Conservation (phyloP, 2,797 vertebrate species). For the Sebastes oblongus region DNA sequence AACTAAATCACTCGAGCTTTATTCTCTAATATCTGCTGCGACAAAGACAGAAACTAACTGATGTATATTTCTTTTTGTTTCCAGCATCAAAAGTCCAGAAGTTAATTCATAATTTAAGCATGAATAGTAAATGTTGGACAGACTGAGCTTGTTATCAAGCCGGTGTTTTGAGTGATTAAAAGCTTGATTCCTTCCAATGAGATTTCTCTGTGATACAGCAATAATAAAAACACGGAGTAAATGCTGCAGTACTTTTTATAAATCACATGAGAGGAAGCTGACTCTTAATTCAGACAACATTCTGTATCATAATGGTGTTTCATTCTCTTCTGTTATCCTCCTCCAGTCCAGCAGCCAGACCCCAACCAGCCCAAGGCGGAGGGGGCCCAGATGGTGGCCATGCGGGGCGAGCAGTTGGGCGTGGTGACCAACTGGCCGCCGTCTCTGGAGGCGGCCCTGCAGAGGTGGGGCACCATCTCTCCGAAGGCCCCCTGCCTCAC, state of each 20-base stretch:
- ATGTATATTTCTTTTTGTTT: slow-evolving; percentile 50
- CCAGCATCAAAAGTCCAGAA: slow-evolving; percentile 12
- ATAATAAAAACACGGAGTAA: not conserved
- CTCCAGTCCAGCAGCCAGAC: slow-evolving; percentile 95
- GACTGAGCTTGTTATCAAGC: rapidly evolving
- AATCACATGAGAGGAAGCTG: too few species aligned
- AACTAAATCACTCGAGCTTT: too few species aligned
- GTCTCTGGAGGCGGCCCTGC: slow-evolving; percentile 94
- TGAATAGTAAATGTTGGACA: slow-evolving; percentile 24
- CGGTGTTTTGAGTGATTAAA: not conserved
- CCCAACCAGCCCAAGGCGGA: slow-evolving; percentile 96
- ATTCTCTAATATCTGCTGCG: not conserved
- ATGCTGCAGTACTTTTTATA: not conserved
- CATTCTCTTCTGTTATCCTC: not conserved
- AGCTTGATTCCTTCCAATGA: not conserved
- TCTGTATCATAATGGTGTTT: not conserved
- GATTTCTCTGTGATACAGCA: not conserved
- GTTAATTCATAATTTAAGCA: slow-evolving; percentile 37
- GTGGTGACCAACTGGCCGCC: slow-evolving; percentile 98
- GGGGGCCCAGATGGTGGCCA: slow-evolving; percentile 92
- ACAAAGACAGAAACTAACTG: slow-evolving; percentile 1
- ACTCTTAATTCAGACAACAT: not conserved
- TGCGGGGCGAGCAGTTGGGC: slow-evolving; percentile 92
- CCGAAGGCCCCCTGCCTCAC: slow-evolving; percentile 97
- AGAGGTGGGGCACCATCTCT: slow-evolving; percentile 97